phyloP scores from a whole-genome alignment of 2,797 vertebrate genomes.

The Periparus ater region DNA sequence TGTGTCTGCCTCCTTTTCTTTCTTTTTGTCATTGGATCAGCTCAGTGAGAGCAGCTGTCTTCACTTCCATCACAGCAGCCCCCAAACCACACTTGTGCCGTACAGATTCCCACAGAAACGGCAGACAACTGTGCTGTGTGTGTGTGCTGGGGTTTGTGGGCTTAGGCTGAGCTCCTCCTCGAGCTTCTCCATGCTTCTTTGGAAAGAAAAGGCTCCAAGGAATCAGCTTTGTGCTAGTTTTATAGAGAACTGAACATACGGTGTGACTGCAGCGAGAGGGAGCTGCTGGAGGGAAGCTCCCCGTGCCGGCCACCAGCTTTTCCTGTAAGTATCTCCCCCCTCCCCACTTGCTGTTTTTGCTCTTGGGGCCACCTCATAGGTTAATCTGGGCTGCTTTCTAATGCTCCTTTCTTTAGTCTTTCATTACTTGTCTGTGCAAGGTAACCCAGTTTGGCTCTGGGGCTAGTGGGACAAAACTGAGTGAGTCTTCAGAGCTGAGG shows the following conservation, averaged over 20 bases:
- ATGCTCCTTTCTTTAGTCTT: background rate
- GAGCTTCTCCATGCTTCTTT: background rate
- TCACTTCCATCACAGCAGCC: background rate
- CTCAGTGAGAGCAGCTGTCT: conserved; percentile 59
- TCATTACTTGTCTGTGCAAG: too few relatives aligned
- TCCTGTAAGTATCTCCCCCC: background rate
- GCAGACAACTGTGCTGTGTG: background rate
- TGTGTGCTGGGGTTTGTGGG: background rate
- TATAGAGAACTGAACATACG: background rate
- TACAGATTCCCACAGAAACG: background rate
- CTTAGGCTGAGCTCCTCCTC: background rate
- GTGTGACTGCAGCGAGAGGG: background rate
- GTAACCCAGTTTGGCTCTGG: background rate
- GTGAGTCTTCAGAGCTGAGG: background rate
- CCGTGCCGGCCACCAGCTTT: fast-evolving
- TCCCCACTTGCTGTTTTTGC: background rate
- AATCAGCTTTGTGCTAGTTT: background rate
- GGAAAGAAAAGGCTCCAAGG: background rate
- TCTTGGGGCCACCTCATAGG: background rate
- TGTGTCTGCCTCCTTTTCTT: conserved; percentile 49
- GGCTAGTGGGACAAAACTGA: background rate
- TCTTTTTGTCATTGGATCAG: conserved; percentile 41
- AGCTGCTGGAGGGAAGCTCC: background rate
- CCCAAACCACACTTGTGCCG: background rate
- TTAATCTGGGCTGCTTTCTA: background rate